Base-by-base conservation (phyloP, 2,888 invertebrate species). In the Acleris sparsana region DNA sequence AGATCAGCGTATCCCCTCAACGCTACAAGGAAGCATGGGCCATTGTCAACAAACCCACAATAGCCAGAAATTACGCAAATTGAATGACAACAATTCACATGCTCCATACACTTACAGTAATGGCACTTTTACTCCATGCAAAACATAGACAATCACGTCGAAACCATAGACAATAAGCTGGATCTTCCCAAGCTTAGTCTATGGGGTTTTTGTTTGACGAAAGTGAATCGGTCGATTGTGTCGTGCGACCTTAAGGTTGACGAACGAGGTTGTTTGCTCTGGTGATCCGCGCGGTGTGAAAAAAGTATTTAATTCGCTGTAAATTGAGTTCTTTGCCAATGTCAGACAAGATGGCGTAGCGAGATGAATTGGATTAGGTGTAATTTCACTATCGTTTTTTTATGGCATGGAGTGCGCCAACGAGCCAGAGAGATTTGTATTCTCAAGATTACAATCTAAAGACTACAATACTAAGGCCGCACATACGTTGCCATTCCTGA, bases 41-140 rank as follows among this genome's bases (percentile, higher is more conserved):
- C 20, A 51, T 60, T 52, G 52, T 16, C 61, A 52, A 61, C 22
- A 22, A 29, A 11, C n/a, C 39, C 62, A 66, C 62, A 66, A 66
- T 66, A 62, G 53, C 62, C 66, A 66, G 66, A 66, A 66, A 61
- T 66, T 66, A 66, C 66, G 62, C 66, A 62, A 66, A 66, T 62
- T 44, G 39, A 25, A 59, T 18, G 63, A 39, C 58, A 56, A 55
- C 53, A 33, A 65, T 64, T 68, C 65, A 62, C 67, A 60, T 67
- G 48, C 51, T 44, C 43, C 61, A 25, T 51, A n/a, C 69, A 63
- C 60, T 69, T 67, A 64, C 63, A 64, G 62, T 62, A 67, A 70
- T 66, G 52, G n/a, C 67, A 62, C 70, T 69, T 70, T 70, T 69
- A 70, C 70, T 63, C 51, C 52, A 62, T 60, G 65, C 58, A 70